Evolutionary conservation across 1,140 invertebrate genomes (phyloP).

Genomic region (Drosophila neocordata): DNA sequence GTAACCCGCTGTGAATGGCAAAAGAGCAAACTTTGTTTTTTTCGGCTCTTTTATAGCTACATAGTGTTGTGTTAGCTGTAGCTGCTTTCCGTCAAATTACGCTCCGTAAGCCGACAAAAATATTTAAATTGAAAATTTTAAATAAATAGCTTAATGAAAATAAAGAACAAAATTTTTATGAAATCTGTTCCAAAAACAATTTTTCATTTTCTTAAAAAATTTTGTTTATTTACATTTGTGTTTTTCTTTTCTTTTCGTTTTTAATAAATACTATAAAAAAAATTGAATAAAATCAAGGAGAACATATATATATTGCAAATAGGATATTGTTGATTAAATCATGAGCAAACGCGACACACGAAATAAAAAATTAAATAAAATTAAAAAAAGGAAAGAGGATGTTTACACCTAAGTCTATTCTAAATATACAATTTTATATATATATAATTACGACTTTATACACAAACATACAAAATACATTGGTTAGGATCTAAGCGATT

Average conservation of each 20-base stretch:
- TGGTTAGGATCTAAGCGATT: slow-evolving; percentile 23
- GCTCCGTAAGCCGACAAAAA: too few relatives aligned
- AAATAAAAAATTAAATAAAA: slow-evolving; percentile 41
- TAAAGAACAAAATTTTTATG: too few relatives aligned
- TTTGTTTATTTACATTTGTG: slow-evolving; percentile 71
- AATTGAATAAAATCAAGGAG: slow-evolving; percentile 53
- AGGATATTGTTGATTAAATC: slow-evolving; percentile 65
- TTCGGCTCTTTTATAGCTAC: neutral
- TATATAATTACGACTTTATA: slow-evolving; percentile 70
- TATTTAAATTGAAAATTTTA: too few relatives aligned
- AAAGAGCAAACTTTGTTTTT: neutral
- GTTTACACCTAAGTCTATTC: slow-evolving; percentile 53
- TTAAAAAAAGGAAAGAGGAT: slow-evolving; percentile 47
- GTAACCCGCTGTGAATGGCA: slow-evolving; percentile 11
- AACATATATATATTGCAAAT: slow-evolving; percentile 70
- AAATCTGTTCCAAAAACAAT: too few relatives aligned
- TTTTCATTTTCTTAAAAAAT: slow-evolving; percentile 15
- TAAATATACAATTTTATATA: slow-evolving; percentile 24
- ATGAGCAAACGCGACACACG: slow-evolving; percentile 44
- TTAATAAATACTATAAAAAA: slow-evolving; percentile 65
- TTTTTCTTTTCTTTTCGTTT: slow-evolving; percentile 74
- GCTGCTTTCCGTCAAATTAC: too few relatives aligned
- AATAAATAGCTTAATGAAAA: too few relatives aligned
- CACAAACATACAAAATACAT: slow-evolving; percentile 51
- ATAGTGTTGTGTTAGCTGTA: neutral